A percentile compares a stretch with the other conserved stretches of the same genome.
These are phyloP conservation scores for Pardalotus punctatus DNA, from an alignment of 2,113 vertebrate genomes.

Conservation along the genomic window DNA sequence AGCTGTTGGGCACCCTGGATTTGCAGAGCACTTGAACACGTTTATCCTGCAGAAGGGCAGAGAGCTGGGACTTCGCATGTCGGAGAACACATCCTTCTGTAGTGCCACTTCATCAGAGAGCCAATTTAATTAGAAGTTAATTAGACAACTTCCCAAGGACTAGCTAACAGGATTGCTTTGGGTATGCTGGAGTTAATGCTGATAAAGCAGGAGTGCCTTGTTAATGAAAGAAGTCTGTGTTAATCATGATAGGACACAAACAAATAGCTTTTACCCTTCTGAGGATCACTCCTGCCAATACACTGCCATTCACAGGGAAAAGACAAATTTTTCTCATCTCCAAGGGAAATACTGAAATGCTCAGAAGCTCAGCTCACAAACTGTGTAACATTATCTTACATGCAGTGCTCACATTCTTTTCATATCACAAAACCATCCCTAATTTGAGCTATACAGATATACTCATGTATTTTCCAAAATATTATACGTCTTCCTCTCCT, in stretches of 20 bases:
- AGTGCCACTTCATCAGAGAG: background rate
- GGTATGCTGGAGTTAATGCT: background rate
- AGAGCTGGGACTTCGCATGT: fast-evolving
- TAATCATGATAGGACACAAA: background rate
- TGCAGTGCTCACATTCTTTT: background rate
- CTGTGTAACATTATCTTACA: background rate
- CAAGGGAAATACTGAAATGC: background rate
- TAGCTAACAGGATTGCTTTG: background rate
- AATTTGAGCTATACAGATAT: background rate
- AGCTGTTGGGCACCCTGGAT: background rate
- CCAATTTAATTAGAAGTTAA: background rate
- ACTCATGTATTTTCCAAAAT: background rate
- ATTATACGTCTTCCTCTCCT: background rate
- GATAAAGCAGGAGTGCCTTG: background rate
- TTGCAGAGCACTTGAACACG: fast-evolving
- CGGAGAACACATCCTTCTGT: background rate
- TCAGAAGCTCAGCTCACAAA: background rate
- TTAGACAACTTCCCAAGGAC: background rate
- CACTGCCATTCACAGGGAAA: background rate
- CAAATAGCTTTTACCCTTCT: background rate
- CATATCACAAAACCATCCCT: background rate
- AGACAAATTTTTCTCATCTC: background rate
- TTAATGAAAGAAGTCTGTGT: background rate
- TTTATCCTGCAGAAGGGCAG: background rate
- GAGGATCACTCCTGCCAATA: background rate